phyloP scores from a whole-genome alignment of 2,888 invertebrate species.

The Villa cingulata region DNA sequence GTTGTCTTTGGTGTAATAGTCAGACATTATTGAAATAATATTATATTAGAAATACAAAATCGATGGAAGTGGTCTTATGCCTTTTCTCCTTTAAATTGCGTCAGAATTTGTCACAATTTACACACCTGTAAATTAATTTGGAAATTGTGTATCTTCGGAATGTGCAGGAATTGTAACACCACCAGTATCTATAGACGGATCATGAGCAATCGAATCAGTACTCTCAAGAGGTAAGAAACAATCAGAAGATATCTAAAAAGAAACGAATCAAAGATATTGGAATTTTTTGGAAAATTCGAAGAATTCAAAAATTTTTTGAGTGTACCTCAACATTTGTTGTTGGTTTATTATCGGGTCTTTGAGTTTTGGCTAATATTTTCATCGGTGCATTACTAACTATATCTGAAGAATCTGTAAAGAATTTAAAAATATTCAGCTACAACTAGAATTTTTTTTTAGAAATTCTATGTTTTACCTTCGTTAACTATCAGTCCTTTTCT shows the following conservation, averaged over 20 bases:
- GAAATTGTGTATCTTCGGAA: slow-evolving; percentile 32
- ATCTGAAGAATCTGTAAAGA: slow-evolving; percentile 23
- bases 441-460: background rate
- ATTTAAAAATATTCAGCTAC: background rate
- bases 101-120: too few relatives aligned
- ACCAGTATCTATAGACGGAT: slow-evolving; percentile 30
- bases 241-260: slow-evolving; percentile 26
- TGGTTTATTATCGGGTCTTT: slow-evolving; percentile 12
- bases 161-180: slow-evolving; percentile 33
- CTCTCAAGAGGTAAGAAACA: slow-evolving; percentile 31
- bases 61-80: too few relatives aligned
- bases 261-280: too few relatives aligned
- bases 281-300: too few relatives aligned
- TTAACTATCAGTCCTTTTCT: slow-evolving; percentile 26
- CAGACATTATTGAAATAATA: too few relatives aligned
- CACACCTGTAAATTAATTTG: too few relatives aligned
- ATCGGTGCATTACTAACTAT: slow-evolving; percentile 15
- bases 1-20: too few relatives aligned
- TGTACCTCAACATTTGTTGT: slow-evolving; percentile 22
- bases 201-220: slow-evolving; percentile 30
- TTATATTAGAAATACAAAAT: too few relatives aligned
- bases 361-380: slow-evolving; percentile 19
- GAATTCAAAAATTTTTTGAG: too few relatives aligned
- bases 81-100: too few relatives aligned
- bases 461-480: slow-evolving; percentile 17